Evolutionary conservation across 2,113 vertebrate genomes (phyloP), one percentile per base, ranked within the genome.

Genomic region (Xiphophorus hellerii): DNA sequence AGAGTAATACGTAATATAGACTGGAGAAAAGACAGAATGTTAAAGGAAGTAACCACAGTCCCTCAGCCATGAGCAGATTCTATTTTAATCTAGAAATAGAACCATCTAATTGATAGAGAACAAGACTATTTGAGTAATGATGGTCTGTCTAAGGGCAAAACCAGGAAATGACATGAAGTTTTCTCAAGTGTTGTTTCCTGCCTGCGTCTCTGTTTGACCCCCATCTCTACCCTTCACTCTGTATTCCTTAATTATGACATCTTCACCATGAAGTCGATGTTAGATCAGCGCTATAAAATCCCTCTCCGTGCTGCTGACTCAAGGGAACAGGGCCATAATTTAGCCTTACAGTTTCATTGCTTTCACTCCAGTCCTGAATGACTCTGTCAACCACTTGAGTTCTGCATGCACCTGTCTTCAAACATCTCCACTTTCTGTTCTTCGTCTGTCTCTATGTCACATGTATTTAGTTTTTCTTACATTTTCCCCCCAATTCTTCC

Each of bases 31-130:
- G 66, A 27, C 69, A 63, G 79, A 60, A 80, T 73, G 66, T 67
- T 69, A 20, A 22, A 64, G 64, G 67, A 67, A 83, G 80, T 63
- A 75, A 83, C 74, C 82, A 84, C 54, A 76, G 72, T 67, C 68
- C 81, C 51, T 71, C 84, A 83, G 82, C 76, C 79, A 64, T 76
- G 76, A 91, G 62, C 90, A 81, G 73, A 81, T 54, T 60, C 66
- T 74, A 69, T 31, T 64, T 77, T 65, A 5, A 33, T 71, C 65
- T 42, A 72, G 80, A 81, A 15, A n/a, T 74, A 74, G 75, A 84
- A 75, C 62, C 62, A 78, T 20, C 9, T 60, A 73, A 85, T 70
- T 83, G 81, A 90, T 75, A 82, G 67, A 87, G 80, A 88, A 39
- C 86, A 89, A 79, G 66, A 44, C 79, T 67, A 44, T 44, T 28